A percentile compares a stretch with the other conserved stretches of the same genome.
phyloP scores from a whole-genome alignment of 1,140 invertebrate species.

The Popillia japonica region DNA sequence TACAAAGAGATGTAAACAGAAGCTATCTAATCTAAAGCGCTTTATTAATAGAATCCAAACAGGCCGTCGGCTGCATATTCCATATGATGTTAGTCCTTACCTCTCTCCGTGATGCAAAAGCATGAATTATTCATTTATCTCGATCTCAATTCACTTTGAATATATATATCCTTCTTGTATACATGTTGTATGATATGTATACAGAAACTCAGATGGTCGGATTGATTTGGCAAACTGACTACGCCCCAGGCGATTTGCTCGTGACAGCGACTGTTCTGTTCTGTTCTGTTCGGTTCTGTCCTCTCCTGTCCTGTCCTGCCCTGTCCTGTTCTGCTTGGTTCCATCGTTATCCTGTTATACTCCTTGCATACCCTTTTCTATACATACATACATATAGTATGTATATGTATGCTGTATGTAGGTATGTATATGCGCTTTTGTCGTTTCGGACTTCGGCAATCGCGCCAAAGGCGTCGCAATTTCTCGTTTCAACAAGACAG shows the following conservation, averaged over 20 bases:
- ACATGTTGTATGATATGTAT: constrained; percentile 52
- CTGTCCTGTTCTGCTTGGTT: too few species aligned
- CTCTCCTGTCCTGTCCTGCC: too few species aligned
- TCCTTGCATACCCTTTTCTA: constrained; percentile 20
- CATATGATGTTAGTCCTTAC: constrained; percentile 48
- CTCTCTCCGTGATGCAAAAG: constrained; percentile 44
- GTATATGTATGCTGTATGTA: too few species aligned
- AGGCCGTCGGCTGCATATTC: constrained; percentile 47
- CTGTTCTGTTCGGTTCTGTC: not conserved
- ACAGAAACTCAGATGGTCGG: constrained; percentile 46
- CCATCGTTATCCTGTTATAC: too few species aligned
- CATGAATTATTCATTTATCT: constrained; percentile 51
- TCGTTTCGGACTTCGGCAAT: constrained; percentile 32
- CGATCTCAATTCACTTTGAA: constrained; percentile 52
- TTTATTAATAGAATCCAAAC: constrained; percentile 54
- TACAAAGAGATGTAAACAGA: constrained; percentile 50
- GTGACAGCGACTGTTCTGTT: constrained; percentile 45
- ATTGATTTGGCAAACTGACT: constrained; percentile 48
- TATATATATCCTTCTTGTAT: constrained; percentile 46
- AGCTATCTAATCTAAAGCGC: constrained; percentile 52
- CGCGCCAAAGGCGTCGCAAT: constrained; percentile 46
- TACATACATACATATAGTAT: too few species aligned
- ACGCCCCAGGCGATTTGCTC: constrained; percentile 45
- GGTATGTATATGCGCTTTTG: constrained; percentile 15
- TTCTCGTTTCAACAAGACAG: constrained; percentile 44